Conservation (phyloP, 2,797 vertebrate genomes). For the Gallinago solitaria region DNA sequence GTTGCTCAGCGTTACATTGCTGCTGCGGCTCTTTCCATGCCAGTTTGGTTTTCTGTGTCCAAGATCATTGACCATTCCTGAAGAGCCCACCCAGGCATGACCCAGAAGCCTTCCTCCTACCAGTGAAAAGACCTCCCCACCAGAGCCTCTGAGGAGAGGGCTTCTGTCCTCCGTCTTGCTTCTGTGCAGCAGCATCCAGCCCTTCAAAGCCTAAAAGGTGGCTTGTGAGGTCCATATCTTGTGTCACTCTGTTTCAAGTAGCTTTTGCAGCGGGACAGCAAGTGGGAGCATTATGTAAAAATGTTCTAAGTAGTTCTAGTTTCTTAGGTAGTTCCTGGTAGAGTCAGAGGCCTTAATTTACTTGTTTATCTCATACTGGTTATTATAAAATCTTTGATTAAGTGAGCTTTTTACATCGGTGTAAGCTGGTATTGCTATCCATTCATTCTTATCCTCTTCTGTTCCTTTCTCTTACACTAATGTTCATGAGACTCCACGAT, state of each 20-base stretch:
- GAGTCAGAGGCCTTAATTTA: not conserved
- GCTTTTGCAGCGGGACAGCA: not conserved
- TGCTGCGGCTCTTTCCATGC: not conserved
- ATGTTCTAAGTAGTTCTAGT: not conserved
- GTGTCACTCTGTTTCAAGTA: fast-evolving
- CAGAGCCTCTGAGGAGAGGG: no score
- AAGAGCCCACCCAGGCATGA: fast-evolving
- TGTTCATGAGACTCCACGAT: not conserved
- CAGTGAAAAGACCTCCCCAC: fast-evolving
- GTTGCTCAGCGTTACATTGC: no score
- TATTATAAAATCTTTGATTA: not conserved
- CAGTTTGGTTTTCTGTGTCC: not conserved
- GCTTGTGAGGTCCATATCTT: fast-evolving
- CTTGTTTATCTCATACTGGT: fast-evolving
- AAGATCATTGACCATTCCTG: fast-evolving
- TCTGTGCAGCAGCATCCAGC: not conserved
- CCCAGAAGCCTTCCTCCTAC: not conserved
- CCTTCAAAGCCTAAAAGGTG: not conserved
- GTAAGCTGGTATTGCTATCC: not conserved
- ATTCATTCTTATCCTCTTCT: not conserved
- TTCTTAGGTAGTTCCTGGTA: not conserved
- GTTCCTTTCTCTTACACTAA: fast-evolving
- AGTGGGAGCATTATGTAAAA: fast-evolving
- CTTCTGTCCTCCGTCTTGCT: no score
- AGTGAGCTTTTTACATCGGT: not conserved